Percentiles rank a stretch among this genome's conserved stretches.
Conservation (phyloP, 1,140 invertebrate genomes). For the Drosophila tropicalis region DNA sequence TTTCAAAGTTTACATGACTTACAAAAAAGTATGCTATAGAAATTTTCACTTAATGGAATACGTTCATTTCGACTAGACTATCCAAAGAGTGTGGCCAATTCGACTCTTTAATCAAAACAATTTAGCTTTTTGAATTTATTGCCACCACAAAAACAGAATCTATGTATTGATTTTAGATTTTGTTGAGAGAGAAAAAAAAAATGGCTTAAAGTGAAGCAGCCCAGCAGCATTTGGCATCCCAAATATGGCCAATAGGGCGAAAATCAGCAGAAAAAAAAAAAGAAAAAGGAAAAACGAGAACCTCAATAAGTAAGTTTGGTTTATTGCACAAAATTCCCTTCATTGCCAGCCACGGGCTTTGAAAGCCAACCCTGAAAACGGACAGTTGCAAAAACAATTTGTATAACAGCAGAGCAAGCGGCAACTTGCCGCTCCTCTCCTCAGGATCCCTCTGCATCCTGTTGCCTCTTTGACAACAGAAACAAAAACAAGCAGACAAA, state of each 20-base stretch:
- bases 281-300: neutral
- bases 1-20: neutral
- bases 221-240: constrained; percentile 8
- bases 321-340: constrained; percentile 29
- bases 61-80: constrained; percentile 5
- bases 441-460: neutral
- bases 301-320: constrained; percentile 39
- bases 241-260: constrained; percentile 8
- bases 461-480: constrained; percentile 12
- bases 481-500: constrained; percentile 20
- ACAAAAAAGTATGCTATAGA: constrained; percentile 23
- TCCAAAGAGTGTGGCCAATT: neutral
- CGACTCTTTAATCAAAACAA: neutral
- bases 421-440: neutral
- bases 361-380: constrained; percentile 57
- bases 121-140: constrained; percentile 2
- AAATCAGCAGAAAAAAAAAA: neutral
- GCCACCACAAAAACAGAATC: neutral
- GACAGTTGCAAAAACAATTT: constrained; percentile 59
- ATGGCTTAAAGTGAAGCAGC: neutral
- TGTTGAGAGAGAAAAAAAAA: neutral
- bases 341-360: constrained; percentile 18
- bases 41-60: neutral
- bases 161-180: constrained; percentile 15
- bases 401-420: constrained; percentile 29